Evolutionary conservation across 1,140 invertebrate genomes (phyloP), one percentile per base, ranked within the genome.

Genomic region (Drosophila ironensis): DNA sequence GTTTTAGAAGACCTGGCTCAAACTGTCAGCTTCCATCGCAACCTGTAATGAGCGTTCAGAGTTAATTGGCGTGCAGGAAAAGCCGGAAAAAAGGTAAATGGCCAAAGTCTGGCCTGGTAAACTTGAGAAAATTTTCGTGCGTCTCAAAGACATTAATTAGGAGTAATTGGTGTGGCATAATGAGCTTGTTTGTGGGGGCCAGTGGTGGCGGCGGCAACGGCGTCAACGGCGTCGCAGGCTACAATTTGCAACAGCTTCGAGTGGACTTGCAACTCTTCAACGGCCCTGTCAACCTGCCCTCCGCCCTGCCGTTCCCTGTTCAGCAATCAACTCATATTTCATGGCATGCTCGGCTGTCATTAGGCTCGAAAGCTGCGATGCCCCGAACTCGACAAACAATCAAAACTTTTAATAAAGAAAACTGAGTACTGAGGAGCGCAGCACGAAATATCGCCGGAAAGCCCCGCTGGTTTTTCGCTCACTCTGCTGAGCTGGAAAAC

Each of bases 1-100:
- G 24, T 24, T 12, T 40, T 28, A 33, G 24, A 41, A n/a, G 47
- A 41, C 56, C 56, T 24, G 56, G 56, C 56, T 60, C 56, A 60
- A 60, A 57, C 71, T 68, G 44, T 67, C 71, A 60, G 45, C 66
- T 69, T 27, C 51, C 54, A 51, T 37, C 47, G 28, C 52, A 54
- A 56, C 56, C 77, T 73, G 77, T 84, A 82, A 82, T 82, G 78
- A 82, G 77, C 77, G 77, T 84, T 82, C 69, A 64, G 77, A 82
- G 80, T 82, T 82, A 82, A 82, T 82, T 82, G 77, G 69, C 77
- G 73, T 84, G 73, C 72, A 77, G 73, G 73, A 71, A 72, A 80
- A 51, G 66, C 56, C 12, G 41, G 24, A 53, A 69, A 72, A 50
- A 46, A 47, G 40, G 25, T 16, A 46, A 45, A 60, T 28, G 42